These are phyloP conservation scores for Paracanthobrama guichenoti DNA, from an alignment of 2,113 vertebrate species.

Conservation along the genomic window DNA sequence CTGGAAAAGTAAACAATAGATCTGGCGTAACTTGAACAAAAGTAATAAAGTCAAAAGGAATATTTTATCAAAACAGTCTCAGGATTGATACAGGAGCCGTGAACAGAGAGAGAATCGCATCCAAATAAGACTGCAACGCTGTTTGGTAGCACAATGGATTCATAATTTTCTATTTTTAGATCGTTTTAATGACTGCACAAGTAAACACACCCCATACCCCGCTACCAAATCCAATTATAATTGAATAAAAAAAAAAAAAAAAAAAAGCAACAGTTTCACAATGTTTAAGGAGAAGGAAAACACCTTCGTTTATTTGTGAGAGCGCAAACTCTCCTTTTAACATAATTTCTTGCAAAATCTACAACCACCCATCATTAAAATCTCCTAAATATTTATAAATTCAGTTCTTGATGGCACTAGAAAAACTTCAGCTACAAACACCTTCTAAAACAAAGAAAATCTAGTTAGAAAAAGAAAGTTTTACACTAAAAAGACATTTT, in stretches of 20 bases:
- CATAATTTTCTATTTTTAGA: conserved; percentile 81
- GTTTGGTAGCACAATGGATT: conserved; percentile 74
- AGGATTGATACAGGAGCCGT: conserved; percentile 63
- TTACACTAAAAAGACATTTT: background rate
- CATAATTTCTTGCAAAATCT: conserved; percentile 25
- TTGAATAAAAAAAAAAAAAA: conserved; percentile 66
- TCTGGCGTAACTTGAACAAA: conserved; percentile 67
- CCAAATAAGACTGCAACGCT: conserved; percentile 56
- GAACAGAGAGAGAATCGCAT: conserved; percentile 57
- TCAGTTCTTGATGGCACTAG: conserved; percentile 60
- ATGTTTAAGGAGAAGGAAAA: conserved; percentile 60
- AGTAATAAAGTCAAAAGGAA: conserved; percentile 71
- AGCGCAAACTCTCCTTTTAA: conserved; percentile 38
- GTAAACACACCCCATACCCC: conserved; percentile 67
- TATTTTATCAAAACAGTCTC: conserved; percentile 72
- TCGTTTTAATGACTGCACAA: conserved; percentile 76
- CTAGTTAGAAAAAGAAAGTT: background rate
- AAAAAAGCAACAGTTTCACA: conserved; percentile 51
- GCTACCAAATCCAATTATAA: conserved; percentile 76
- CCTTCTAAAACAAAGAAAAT: background rate
- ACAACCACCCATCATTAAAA: conserved; percentile 52
- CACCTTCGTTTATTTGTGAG: conserved; percentile 71
- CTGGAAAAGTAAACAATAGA: conserved; percentile 73
- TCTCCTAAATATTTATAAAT: conserved; percentile 67
- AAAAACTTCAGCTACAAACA: background rate